Evolutionary conservation across 1,140 invertebrate species (phyloP).

Genomic region (Drosophila leontia): DNA sequence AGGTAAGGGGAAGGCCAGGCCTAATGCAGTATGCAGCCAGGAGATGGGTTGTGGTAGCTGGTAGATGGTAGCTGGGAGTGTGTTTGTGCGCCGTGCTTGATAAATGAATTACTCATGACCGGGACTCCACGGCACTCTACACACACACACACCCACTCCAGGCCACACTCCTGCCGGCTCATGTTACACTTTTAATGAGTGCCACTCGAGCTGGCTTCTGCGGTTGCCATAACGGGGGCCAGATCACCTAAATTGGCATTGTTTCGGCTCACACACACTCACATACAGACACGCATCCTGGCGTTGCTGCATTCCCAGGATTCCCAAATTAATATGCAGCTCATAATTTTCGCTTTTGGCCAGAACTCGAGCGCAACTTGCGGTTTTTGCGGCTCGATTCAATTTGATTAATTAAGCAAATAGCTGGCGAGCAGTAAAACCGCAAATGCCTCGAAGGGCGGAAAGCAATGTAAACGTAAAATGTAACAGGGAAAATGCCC

Average conservation of each 20-base stretch:
- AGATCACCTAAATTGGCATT: slow-evolving; percentile 44
- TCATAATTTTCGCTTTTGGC: slow-evolving; percentile 43
- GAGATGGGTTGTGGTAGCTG: background rate
- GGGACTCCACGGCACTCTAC: slow-evolving; percentile 29
- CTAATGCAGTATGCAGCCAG: slow-evolving; percentile 38
- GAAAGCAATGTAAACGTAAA: slow-evolving; percentile 6
- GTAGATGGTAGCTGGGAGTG: background rate
- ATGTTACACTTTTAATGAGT: slow-evolving; percentile 78
- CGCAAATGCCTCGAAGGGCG: slow-evolving; percentile 18
- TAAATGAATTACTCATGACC: slow-evolving; percentile 80
- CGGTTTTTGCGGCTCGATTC: slow-evolving; percentile 56
- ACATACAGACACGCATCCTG: background rate
- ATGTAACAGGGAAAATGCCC: slow-evolving; percentile 17
- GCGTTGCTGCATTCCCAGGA: background rate
- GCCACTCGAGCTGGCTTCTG: slow-evolving; percentile 64
- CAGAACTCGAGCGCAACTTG: slow-evolving; percentile 45
- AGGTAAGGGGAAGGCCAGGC: slow-evolving; percentile 39
- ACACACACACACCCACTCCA: background rate
- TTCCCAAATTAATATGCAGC: slow-evolving; percentile 53
- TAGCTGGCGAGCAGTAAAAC: slow-evolving; percentile 25
- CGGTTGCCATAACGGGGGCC: slow-evolving; percentile 28
- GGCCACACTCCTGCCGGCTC: slow-evolving; percentile 29
- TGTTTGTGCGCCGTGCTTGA: slow-evolving; percentile 44
- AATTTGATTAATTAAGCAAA: slow-evolving; percentile 65
- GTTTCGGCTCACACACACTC: slow-evolving; percentile 11